Evolutionary conservation across 2,888 invertebrate species (phyloP).

Genomic region (Orthonevra nobilis): DNA sequence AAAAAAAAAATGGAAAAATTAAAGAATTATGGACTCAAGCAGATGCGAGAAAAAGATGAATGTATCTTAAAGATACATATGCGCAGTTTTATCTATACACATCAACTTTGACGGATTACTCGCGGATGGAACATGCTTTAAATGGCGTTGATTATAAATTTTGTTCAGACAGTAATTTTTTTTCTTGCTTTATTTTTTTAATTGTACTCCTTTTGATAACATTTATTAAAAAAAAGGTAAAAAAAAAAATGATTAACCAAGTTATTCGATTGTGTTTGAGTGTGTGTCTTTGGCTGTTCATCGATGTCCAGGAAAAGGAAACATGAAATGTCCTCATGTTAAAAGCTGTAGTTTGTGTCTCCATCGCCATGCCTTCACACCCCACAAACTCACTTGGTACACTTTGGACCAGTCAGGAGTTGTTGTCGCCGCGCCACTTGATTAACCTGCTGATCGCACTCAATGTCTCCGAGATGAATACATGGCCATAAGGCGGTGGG

Average conservation of each 20-base stretch:
- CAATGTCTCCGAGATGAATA: slow-evolving; percentile 67
- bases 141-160: slow-evolving; percentile 65
- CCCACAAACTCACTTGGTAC: slow-evolving; percentile 28
- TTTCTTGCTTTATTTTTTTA: neutral
- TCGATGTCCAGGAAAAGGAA: slow-evolving; percentile 59
- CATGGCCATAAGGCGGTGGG: slow-evolving; percentile 67
- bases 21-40: slow-evolving; percentile 14
- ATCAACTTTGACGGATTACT: slow-evolving; percentile 70
- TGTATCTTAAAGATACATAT: slow-evolving; percentile 62
- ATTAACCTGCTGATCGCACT: slow-evolving; percentile 68
- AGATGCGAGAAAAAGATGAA: slow-evolving; percentile 70
- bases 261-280: neutral
- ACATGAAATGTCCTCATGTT: slow-evolving; percentile 62
- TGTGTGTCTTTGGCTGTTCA: neutral
- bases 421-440: slow-evolving; percentile 62
- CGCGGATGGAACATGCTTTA: slow-evolving; percentile 68
- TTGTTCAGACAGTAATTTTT: slow-evolving; percentile 25
- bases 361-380: slow-evolving; percentile 36
- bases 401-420: slow-evolving; percentile 36
- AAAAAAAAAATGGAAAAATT: slow-evolving; percentile 14
- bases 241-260: neutral
- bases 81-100: slow-evolving; percentile 55
- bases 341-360: slow-evolving; percentile 47
- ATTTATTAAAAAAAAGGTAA: slow-evolving; percentile 16
- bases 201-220: too few species aligned